Percentiles rank a stretch among this genome's conserved stretches.
Conservation (phyloP, 2,113 vertebrate genomes). For the Chlorodrepanis virens region DNA sequence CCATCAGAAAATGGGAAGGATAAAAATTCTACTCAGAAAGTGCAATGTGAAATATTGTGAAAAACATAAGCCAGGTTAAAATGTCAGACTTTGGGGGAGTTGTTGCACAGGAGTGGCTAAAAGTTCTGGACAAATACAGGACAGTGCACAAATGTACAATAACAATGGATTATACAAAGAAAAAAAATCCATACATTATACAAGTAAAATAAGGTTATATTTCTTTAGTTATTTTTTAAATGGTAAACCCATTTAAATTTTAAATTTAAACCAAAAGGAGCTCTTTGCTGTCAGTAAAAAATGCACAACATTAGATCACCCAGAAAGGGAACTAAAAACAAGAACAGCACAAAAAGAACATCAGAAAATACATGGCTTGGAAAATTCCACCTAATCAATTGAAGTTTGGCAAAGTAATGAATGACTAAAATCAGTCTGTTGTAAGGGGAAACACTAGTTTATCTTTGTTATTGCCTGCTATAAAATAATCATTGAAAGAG, state of each 20-base stretch:
- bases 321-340: not conserved
- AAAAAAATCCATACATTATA: not conserved
- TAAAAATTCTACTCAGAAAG: not conserved
- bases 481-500: not conserved
- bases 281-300: not conserved
- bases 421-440: not conserved
- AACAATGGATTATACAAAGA: not conserved
- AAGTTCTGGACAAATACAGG: not conserved
- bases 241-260: not conserved
- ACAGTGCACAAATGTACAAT: not conserved
- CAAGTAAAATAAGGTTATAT: not conserved
- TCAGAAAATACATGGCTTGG: not conserved
- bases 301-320: not conserved
- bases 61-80: not conserved
- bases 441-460: not conserved
- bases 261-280: not conserved
- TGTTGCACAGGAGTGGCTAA: not conserved
- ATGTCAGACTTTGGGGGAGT: not conserved
- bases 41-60: not conserved
- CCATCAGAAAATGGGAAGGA: not conserved
- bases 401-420: not conserved
- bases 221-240: not conserved
- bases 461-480: not conserved
- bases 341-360: not conserved
- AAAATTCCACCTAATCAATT: not conserved